Conservation (phyloP, 53 echinoderm and acorn worm species). For the Patiria pectinifera region DNA sequence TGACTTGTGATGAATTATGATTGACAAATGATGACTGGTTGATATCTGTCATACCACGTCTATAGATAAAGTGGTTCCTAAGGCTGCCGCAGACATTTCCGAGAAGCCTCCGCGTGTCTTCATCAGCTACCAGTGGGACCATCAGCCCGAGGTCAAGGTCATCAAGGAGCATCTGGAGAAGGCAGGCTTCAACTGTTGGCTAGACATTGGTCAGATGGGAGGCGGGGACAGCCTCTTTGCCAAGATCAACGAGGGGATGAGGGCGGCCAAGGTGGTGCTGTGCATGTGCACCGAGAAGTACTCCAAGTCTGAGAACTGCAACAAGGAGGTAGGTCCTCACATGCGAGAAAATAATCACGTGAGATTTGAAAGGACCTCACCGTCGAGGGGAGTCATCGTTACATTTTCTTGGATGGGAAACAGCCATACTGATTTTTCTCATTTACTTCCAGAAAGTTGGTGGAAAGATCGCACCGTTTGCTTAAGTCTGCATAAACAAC, state of each 20-base stretch:
- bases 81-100: slow-evolving; percentile 54
- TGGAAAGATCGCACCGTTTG: too few relatives aligned
- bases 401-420: too few relatives aligned
- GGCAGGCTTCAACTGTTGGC: slow-evolving; percentile 95
- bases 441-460: too few relatives aligned
- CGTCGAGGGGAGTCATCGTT: too few relatives aligned
- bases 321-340: slow-evolving; percentile 79
- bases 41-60: neutral
- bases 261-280: slow-evolving; percentile 90
- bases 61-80: slow-evolving; percentile 81
- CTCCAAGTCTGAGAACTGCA: slow-evolving; percentile 92
- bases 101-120: slow-evolving; percentile 84
- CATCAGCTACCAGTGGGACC: slow-evolving; percentile 97
- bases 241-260: slow-evolving; percentile 93
- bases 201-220: slow-evolving; percentile 99
- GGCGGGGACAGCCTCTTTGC: slow-evolving; percentile 93
- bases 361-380: neutral
- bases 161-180: slow-evolving; percentile 89
- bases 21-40: too few relatives aligned
- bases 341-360: neutral
- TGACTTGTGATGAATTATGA: too few relatives aligned
- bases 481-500: too few relatives aligned
- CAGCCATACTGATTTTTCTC: too few relatives aligned
- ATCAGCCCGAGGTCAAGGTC: slow-evolving; percentile 90
- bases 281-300: slow-evolving; percentile 97